phyloP scores from a whole-genome alignment of 2,797 vertebrate species.

The Chiroxiphia lanceolata region DNA sequence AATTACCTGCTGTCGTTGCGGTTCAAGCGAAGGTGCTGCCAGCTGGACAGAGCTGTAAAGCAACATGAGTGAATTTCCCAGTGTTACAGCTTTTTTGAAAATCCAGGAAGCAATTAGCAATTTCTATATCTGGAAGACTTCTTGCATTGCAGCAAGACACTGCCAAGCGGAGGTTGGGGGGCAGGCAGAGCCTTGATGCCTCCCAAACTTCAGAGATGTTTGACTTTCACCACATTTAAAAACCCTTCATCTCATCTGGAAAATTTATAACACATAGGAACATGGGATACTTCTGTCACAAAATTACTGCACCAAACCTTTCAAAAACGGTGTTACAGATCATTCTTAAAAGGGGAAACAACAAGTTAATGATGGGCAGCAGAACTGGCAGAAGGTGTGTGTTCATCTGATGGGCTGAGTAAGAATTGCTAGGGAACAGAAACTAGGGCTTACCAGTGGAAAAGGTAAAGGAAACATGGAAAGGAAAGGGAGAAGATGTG shows the following conservation, averaged over 20 bases:
- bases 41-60: conserved; percentile 62
- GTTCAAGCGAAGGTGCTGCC: conserved; percentile 57
- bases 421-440: neutral
- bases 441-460: neutral
- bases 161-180: neutral
- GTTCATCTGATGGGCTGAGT: neutral
- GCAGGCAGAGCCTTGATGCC: neutral
- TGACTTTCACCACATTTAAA: neutral
- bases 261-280: neutral
- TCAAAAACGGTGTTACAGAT: neutral
- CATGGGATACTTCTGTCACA: neutral
- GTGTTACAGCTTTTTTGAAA: conserved; percentile 28
- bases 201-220: conserved; percentile 4
- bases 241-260: neutral
- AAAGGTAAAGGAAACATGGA: neutral
- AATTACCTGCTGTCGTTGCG: conserved; percentile 61
- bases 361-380: neutral
- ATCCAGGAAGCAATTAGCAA: conserved; percentile 47
- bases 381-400: neutral
- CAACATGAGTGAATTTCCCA: conserved; percentile 40
- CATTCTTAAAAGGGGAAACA: neutral
- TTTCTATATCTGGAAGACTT: neutral
- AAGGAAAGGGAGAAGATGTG: neutral
- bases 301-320: neutral
- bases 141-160: neutral